phyloP scores from a whole-genome alignment of 2,888 invertebrate species.

The Polyploca ridens region DNA sequence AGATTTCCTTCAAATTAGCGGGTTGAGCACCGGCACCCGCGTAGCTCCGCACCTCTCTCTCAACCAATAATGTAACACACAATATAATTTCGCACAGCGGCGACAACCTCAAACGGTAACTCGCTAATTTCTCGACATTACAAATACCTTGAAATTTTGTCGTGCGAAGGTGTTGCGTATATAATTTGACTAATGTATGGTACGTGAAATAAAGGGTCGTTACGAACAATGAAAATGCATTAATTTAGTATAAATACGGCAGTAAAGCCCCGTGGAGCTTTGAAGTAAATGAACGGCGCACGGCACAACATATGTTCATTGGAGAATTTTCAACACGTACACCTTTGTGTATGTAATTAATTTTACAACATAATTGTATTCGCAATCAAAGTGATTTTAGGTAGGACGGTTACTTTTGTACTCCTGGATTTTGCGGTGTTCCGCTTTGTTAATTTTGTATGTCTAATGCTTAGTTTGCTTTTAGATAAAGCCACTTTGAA shows the following conservation, averaged over 20 bases:
- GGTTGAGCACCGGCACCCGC: background rate
- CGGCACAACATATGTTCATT: conserved; percentile 49
- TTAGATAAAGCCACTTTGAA: background rate
- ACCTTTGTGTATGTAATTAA: conserved; percentile 32
- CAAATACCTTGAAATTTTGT: conserved; percentile 17
- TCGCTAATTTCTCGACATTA: conserved; percentile 11
- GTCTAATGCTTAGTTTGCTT: background rate
- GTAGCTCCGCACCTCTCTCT: background rate
- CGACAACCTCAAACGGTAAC: conserved; percentile 10
- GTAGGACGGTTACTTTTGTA: conserved; percentile 8
- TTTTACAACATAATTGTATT: conserved; percentile 26
- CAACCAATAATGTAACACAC: background rate
- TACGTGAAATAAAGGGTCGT: conserved; percentile 43
- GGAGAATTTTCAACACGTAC: conserved; percentile 39
- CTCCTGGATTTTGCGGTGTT: conserved; percentile 21
- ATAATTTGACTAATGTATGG: conserved; percentile 49
- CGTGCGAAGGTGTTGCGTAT: conserved; percentile 43
- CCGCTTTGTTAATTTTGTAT: background rate
- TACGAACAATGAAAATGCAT: conserved; percentile 54
- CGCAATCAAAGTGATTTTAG: conserved; percentile 21
- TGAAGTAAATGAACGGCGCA: conserved; percentile 39
- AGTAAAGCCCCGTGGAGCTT: conserved; percentile 45
- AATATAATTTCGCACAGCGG: conserved; percentile 5
- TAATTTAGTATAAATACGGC: conserved; percentile 52
- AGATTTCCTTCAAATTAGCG: background rate